Percentiles rank a stretch among this genome's conserved stretches.
These are phyloP conservation scores for Crypturellus undulatus DNA, from an alignment of 2,113 vertebrate species.

Conservation along the genomic window DNA sequence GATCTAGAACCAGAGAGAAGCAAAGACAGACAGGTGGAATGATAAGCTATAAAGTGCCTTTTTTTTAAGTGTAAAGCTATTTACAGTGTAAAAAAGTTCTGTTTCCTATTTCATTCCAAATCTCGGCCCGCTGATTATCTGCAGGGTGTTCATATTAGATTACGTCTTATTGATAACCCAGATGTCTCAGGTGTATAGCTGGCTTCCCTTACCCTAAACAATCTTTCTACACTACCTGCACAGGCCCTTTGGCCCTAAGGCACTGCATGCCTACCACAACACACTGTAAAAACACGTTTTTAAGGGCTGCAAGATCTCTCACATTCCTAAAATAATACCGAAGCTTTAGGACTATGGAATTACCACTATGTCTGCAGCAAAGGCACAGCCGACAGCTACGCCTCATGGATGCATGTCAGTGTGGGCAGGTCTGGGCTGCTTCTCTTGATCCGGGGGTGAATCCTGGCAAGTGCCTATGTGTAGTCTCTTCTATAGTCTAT, in stretches of 20 bases:
- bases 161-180: background rate
- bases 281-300: background rate
- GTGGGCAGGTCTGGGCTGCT: too few species aligned
- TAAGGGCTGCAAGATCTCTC: background rate
- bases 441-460: background rate
- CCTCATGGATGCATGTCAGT: too few species aligned
- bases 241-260: background rate
- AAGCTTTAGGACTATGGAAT: background rate
- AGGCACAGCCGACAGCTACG: too few species aligned
- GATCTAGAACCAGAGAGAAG: background rate
- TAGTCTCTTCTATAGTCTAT: background rate
- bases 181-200: background rate
- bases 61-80: too few species aligned
- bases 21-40: background rate
- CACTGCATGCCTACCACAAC: background rate
- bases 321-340: background rate
- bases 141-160: background rate
- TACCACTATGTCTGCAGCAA: background rate
- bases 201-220: background rate
- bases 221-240: background rate
- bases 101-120: background rate
- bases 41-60: accelerated
- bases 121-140: background rate
- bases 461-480: background rate
- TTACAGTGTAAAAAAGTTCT: background rate